These are phyloP conservation scores for Anas capensis DNA, from an alignment of 2,797 vertebrate genomes.

Conservation along the genomic window DNA sequence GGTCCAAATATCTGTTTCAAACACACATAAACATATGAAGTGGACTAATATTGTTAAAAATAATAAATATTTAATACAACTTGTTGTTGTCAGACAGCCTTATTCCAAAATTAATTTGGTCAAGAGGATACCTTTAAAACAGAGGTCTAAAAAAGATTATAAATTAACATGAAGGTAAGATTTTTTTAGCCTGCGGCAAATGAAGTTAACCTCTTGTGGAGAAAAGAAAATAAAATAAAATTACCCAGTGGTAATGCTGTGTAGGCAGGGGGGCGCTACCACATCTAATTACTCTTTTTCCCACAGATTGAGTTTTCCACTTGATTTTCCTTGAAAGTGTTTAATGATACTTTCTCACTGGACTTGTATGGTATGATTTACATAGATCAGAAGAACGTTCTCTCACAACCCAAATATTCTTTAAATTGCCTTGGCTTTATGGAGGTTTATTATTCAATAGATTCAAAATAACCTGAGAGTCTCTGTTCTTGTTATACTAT, in stretches of 20 bases:
- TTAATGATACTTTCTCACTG: not conserved
- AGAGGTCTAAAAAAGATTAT: not conserved
- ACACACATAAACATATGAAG: not conserved
- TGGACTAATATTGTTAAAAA: not conserved
- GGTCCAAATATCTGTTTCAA: slow-evolving; percentile 89
- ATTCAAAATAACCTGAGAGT: not conserved
- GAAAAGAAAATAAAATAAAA: too few relatives aligned
- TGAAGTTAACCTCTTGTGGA: not conserved
- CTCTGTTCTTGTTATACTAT: not conserved
- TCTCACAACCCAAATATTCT: not conserved
- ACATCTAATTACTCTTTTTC: not conserved
- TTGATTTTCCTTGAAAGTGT: not conserved
- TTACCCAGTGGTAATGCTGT: not conserved
- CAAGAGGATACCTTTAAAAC: not conserved
- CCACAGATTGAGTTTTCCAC: not conserved
- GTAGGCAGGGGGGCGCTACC: not conserved
- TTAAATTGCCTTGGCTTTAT: not conserved
- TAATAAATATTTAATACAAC: not conserved
- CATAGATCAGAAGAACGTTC: accelerated
- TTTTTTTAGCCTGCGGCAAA: not conserved
- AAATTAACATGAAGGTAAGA: not conserved
- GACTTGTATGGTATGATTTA: not conserved
- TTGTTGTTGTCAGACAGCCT: not conserved
- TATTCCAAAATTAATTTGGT: not conserved
- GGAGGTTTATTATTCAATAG: not conserved